These are phyloP conservation scores for Trissolcus japonicus DNA, from an alignment of 2,888 invertebrate genomes.

Conservation along the genomic window DNA sequence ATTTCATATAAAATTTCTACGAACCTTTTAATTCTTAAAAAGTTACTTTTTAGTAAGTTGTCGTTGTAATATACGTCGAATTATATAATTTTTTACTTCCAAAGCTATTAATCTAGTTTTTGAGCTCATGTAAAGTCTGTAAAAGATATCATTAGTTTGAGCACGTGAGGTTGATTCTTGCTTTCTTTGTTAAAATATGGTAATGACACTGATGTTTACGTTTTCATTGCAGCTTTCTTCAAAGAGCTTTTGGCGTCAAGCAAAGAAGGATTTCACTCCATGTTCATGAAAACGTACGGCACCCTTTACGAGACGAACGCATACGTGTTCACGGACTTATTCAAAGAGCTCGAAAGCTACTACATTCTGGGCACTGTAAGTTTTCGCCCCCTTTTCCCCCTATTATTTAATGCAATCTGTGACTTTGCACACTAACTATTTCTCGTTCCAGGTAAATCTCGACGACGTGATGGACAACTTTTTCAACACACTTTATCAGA, in stretches of 20 bases:
- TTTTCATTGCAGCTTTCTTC: conserved; percentile 87
- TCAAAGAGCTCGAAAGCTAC: conserved; percentile 92
- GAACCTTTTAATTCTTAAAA: too few relatives aligned
- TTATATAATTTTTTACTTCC: too few relatives aligned
- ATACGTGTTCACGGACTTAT: conserved; percentile 93
- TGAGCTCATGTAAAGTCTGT: neutral
- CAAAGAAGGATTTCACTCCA: conserved; percentile 91
- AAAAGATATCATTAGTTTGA: conserved; percentile 18
- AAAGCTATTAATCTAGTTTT: too few relatives aligned
- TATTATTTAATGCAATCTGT: too few relatives aligned
- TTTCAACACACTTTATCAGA: conserved; percentile 94
- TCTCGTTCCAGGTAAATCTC: conserved; percentile 82
- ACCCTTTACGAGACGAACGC: conserved; percentile 96
- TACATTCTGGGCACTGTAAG: conserved; percentile 84
- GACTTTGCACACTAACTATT: neutral
- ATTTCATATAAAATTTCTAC: too few relatives aligned
- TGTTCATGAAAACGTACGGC: conserved; percentile 97
- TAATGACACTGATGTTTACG: conserved; percentile 43
- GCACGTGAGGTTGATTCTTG: conserved; percentile 8
- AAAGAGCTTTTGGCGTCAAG: conserved; percentile 88
- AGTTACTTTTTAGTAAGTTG: too few relatives aligned
- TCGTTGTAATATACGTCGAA: too few relatives aligned
- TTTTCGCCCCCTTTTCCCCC: neutral
- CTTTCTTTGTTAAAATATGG: conserved; percentile 16
- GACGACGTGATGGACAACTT: conserved; percentile 93